Base-by-base conservation (phyloP, 2,888 invertebrate species). In the Harpalus rufipes region DNA sequence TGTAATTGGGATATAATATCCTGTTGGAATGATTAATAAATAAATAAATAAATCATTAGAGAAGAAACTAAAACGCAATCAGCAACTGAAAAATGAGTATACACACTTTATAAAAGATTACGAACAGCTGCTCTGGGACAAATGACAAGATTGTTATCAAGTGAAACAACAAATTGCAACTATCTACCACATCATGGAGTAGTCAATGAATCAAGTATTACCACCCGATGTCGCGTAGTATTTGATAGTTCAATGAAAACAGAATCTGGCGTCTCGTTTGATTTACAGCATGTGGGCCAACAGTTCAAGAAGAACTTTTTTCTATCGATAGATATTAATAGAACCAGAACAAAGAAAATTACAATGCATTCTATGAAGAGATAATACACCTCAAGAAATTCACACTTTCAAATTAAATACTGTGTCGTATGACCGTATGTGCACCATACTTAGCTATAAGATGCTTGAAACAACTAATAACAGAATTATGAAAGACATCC, bases 271-370 rank as follows among this genome's bases (percentile, higher is more conserved):
- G n/a, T 32, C 16, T 72, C 14, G 1, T 72, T 72, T 39, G 72
- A 72, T 7, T 41, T 72, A 1, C 72, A 72, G 14, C 39, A 14
- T 41, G 72, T 72, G 2, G 89, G 89, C 88, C 88, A 0, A 81
- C 83, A 0, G 59, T 88, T 25, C 87, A 88, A 78, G 72, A 86
- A 2, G 86, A 87, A 21, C 56, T 89, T 3, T 85, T 87, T 21
- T 81, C 86, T 89, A 87, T 63, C 86, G 87, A 0, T 88, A 88
- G 83, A 86, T 89, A 7, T 5, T 72, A 7, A 74, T 88, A 0
- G 65, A 87, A 14, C 85, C 86, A 6, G 61, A 85, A 3, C 86
- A 89, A 25, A 61, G 76, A 4, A 84, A 87, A 39, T 86, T 86
- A 25, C 86, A 87, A 7, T 21, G 87, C 21, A 87, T 87, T 12